Conservation (phyloP, 2,888 invertebrate species). For the Alloscopus bannaensis region DNA sequence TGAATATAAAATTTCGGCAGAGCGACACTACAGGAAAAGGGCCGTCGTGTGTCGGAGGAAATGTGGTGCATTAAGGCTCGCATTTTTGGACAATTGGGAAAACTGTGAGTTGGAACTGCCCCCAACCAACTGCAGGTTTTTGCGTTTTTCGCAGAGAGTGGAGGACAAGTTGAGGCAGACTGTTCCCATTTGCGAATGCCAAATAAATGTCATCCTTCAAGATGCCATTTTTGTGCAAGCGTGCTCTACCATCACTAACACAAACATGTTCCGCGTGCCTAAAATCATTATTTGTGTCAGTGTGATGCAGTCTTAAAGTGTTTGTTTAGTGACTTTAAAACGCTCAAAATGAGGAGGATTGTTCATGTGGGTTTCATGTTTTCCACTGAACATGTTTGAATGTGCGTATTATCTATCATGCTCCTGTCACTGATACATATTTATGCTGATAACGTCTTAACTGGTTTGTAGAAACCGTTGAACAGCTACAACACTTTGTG, state of each 20-base stretch:
- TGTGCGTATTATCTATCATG: no score
- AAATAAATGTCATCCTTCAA: conserved; percentile 49
- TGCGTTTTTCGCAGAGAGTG: not conserved
- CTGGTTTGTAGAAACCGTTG: no score
- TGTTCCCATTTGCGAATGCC: conserved; percentile 53
- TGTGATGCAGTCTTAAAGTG: conserved; percentile 20
- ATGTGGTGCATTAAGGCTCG: no score
- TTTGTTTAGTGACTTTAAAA: conserved; percentile 31
- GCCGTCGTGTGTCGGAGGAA: no score
- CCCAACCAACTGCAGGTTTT: no score
- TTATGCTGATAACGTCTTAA: no score
- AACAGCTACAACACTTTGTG: no score
- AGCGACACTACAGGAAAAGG: not conserved
- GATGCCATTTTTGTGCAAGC: conserved; percentile 22
- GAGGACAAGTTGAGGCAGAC: conserved; percentile 40
- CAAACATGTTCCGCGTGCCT: conserved; percentile 28
- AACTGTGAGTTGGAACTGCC: not conserved
- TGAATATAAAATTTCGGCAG: conserved; percentile 35
- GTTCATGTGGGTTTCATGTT: conserved; percentile 37
- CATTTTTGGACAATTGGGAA: conserved; percentile 12
- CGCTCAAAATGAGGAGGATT: not conserved
- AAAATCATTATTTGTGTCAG: not conserved
- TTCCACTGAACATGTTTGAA: conserved; percentile 25
- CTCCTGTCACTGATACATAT: no score
- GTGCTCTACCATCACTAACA: not conserved